Percentiles rank a stretch among this genome's conserved stretches.
These are phyloP conservation scores for Neoitamus cyanurus DNA, from an alignment of 2,888 invertebrate genomes.

Conservation along the genomic window DNA sequence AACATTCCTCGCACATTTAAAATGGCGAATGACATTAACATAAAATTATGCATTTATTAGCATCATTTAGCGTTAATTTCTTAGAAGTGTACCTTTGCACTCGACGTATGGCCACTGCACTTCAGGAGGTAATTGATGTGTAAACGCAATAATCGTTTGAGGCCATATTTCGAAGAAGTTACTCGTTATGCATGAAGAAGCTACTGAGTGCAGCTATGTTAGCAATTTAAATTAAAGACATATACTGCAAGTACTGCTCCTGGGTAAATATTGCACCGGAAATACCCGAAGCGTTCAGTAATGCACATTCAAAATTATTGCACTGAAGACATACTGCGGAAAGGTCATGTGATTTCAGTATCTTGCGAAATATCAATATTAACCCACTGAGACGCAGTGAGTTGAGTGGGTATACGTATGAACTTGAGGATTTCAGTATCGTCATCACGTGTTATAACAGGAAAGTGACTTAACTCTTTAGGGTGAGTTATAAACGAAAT, in stretches of 20 bases:
- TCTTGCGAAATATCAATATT: not conserved
- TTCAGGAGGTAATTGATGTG: not conserved
- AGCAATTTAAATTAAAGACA: not conserved
- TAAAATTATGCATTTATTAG: not conserved
- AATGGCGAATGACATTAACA: not conserved
- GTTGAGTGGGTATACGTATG: not conserved
- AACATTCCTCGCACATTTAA: not conserved
- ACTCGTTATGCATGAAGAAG: not conserved
- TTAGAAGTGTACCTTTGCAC: not conserved
- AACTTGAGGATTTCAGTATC: not conserved
- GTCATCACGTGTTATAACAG: no score
- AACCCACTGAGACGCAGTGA: not conserved
- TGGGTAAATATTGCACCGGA: not conserved
- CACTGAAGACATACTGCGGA: not conserved
- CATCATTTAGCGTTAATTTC: not conserved
- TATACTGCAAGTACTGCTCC: not conserved
- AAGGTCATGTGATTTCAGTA: not conserved
- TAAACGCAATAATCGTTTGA: not conserved
- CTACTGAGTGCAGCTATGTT: not conserved
- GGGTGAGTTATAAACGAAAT: no score
- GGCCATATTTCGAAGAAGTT: not conserved
- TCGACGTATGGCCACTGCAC: not conserved
- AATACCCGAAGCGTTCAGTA: not conserved
- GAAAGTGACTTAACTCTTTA: not conserved
- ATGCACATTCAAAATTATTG: not conserved